Evolutionary conservation across 2,113 vertebrate species (phyloP).

Genomic region (Chaetodon trifascialis): DNA sequence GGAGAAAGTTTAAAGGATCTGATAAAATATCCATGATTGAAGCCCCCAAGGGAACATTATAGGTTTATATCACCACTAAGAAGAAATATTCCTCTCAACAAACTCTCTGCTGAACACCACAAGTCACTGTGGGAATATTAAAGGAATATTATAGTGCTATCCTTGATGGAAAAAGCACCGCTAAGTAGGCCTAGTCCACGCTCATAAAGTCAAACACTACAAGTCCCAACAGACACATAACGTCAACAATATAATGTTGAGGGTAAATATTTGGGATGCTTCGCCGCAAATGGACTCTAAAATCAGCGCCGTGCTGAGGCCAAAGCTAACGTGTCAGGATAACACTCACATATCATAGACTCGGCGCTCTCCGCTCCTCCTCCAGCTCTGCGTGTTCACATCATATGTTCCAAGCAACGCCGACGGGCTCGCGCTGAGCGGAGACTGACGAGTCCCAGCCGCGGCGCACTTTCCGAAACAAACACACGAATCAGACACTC

Average conservation of each 20-base stretch:
- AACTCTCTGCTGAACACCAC: not conserved
- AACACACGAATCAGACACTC: not conserved
- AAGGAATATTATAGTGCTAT: not conserved
- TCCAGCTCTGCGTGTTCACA: conserved; percentile 4
- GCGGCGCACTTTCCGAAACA: not conserved
- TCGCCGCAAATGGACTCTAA: not conserved
- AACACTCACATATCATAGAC: conserved; percentile 43
- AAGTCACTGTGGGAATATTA: not conserved
- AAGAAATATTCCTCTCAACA: not conserved
- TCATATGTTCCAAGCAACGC: conserved; percentile 1
- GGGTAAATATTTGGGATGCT: not conserved
- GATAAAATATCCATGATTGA: not conserved
- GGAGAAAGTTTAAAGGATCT: not conserved
- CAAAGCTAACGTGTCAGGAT: no score
- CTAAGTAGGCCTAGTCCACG: not conserved
- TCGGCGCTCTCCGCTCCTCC: not conserved
- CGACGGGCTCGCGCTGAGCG: not conserved
- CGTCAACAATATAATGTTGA: not conserved
- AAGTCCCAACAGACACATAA: not conserved
- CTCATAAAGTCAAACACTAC: not conserved
- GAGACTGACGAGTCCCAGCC: not conserved
- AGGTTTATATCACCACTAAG: not conserved
- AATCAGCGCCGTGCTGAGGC: not conserved
- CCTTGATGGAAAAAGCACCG: not conserved
- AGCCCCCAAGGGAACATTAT: not conserved